Percentiles rank a stretch among this genome's conserved stretches.
Evolutionary conservation across 2,888 invertebrate species (phyloP).

Genomic region (Stomorhina lunata): DNA sequence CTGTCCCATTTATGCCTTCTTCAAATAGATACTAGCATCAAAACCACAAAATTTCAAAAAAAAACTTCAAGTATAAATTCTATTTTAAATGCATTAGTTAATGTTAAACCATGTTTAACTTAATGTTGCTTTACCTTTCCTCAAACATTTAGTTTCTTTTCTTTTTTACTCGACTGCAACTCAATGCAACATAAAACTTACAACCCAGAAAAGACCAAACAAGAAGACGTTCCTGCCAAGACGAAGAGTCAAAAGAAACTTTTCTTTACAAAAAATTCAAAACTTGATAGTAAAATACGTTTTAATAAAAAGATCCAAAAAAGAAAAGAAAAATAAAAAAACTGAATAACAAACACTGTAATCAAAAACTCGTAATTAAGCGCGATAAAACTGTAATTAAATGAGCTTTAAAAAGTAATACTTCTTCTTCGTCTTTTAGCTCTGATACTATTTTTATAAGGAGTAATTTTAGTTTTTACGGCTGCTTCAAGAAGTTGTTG

Average conservation of each 20-base stretch:
- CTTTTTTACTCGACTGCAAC: not conserved
- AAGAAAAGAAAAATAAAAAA: not conserved
- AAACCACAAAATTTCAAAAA: conserved; percentile 28
- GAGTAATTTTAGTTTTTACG: not conserved
- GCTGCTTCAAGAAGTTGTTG: too few species aligned
- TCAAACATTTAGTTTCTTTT: not conserved
- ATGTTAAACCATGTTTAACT: conserved; percentile 54
- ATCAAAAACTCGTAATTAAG: conserved; percentile 67
- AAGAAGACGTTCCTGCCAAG: not conserved
- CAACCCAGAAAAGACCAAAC: not conserved
- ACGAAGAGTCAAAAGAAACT: conserved; percentile 3
- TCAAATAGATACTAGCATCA: not conserved
- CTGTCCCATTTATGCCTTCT: not conserved
- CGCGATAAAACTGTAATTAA: conserved; percentile 67
- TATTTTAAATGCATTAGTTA: conserved; percentile 40
- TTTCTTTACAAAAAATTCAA: conserved; percentile 1
- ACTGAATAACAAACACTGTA: conserved; percentile 54
- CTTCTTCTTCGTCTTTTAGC: conserved; percentile 42
- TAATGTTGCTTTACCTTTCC: not conserved
- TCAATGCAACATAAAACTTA: too few species aligned
- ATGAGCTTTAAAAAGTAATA: conserved; percentile 64
- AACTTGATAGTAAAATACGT: conserved; percentile 36
- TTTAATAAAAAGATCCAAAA: too few species aligned
- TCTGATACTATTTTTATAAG: not conserved
- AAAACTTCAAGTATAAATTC: not conserved